Evolutionary conservation across 2,797 vertebrate genomes (phyloP).

Genomic region (Megalops cyprinoides): DNA sequence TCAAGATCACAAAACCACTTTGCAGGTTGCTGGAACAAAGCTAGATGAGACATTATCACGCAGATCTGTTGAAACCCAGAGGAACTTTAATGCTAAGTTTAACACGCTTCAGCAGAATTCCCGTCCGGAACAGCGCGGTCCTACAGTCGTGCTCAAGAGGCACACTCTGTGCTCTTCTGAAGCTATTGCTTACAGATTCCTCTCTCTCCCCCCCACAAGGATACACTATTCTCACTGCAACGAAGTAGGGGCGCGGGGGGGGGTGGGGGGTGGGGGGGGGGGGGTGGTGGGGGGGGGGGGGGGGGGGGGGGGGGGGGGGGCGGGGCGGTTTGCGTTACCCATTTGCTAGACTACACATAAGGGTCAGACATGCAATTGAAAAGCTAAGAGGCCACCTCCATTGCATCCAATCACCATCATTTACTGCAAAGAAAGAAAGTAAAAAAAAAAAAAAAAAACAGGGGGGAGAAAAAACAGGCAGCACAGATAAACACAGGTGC

Average conservation of each 20-base stretch:
- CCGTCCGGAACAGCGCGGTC: neutral
- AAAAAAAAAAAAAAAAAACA: slow-evolving; percentile 28
- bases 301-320: no score
- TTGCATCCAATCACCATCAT: slow-evolving; percentile 61
- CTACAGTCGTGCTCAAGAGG: neutral
- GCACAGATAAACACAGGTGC: slow-evolving; percentile 73
- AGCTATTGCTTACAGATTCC: slow-evolving; percentile 1
- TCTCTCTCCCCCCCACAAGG: slow-evolving; percentile 34
- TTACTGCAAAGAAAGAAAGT: slow-evolving; percentile 49
- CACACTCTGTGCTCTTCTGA: neutral
- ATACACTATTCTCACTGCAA: slow-evolving; percentile 17
- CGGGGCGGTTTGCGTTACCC: no score
- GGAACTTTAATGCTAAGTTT: neutral
- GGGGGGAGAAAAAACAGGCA: neutral
- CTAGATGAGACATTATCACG: neutral
- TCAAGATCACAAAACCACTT: no score
- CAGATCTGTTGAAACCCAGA: neutral
- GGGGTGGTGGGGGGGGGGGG: no score
- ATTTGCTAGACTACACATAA: slow-evolving; percentile 35
- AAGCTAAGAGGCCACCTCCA: slow-evolving; percentile 48
- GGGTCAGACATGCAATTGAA: slow-evolving; percentile 66
- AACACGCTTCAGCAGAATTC: neutral
- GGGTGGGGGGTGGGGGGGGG: no score
- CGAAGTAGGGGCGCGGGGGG: no score
- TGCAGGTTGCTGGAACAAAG: no score